Evolutionary conservation across 2,797 vertebrate species (phyloP).

Genomic region (Brotula barbata): DNA sequence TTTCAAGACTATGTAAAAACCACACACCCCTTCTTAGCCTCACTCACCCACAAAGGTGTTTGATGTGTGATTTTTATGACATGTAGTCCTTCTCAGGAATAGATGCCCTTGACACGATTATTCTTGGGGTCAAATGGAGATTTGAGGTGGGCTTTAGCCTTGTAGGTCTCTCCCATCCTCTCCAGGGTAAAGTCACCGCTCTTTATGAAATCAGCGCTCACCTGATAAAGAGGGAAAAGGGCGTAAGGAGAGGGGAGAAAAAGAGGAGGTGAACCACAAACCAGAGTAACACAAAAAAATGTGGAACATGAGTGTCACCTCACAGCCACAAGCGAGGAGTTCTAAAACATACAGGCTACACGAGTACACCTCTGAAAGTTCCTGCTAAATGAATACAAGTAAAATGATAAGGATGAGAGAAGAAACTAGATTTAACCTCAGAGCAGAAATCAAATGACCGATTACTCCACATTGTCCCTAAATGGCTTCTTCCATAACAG

Average conservation of each 20-base stretch:
- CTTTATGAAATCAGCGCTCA: constrained; percentile 87
- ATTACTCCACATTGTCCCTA: constrained; percentile 25
- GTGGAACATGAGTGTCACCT: too few relatives aligned
- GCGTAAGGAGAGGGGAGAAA: background rate
- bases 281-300: too few relatives aligned
- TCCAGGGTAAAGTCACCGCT: constrained; percentile 88
- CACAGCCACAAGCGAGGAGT: too few relatives aligned
- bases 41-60: background rate
- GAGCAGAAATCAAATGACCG: constrained; percentile 26
- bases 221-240: constrained; percentile 69
- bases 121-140: constrained; percentile 93
- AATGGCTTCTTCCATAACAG: constrained; percentile 21
- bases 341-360: too few relatives aligned
- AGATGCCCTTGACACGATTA: constrained; percentile 90
- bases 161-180: constrained; percentile 87
- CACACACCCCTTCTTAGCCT: constrained; percentile 1
- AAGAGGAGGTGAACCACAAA: too few relatives aligned
- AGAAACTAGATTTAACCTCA: constrained; percentile 28
- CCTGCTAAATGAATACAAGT: too few relatives aligned
- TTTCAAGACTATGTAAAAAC: too few relatives aligned
- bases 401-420: background rate
- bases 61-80: constrained; percentile 1
- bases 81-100: constrained; percentile 65
- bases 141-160: constrained; percentile 87
- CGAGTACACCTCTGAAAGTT: too few relatives aligned